These are phyloP conservation scores for Lepus timidus DNA, from an alignment of 2,113 vertebrate species.

Conservation along the genomic window DNA sequence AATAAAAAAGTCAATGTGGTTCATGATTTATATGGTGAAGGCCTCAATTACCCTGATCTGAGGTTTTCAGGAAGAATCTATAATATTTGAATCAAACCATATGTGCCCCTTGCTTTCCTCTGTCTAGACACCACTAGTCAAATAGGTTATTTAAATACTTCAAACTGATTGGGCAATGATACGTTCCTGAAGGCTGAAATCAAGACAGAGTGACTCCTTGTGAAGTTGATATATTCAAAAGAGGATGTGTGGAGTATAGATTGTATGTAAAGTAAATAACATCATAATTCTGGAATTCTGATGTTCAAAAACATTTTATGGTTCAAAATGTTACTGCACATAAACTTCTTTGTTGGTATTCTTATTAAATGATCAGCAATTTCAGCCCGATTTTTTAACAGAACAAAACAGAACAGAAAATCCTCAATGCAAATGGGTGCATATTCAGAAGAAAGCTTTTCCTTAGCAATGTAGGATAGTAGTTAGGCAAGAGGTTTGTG, in stretches of 20 bases:
- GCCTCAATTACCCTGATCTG: background rate
- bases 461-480: background rate
- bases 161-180: background rate
- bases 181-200: background rate
- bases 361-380: slow-evolving; percentile 13
- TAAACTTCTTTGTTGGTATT: background rate
- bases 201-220: background rate
- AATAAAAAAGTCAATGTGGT: background rate
- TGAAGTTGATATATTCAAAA: background rate
- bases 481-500: background rate
- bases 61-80: background rate
- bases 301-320: background rate
- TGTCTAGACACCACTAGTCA: background rate
- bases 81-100: background rate
- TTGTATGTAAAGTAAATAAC: background rate
- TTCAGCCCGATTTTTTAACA: background rate
- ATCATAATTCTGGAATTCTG: background rate
- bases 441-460: background rate
- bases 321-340: background rate
- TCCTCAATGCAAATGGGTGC: background rate
- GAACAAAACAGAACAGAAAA: slow-evolving; percentile 43
- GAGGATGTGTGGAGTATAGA: background rate
- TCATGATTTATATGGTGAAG: background rate
- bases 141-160: background rate
- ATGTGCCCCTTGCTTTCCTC: background rate